Evolutionary conservation across 2,888 invertebrate genomes (phyloP).

Genomic region (Sericinus montela): DNA sequence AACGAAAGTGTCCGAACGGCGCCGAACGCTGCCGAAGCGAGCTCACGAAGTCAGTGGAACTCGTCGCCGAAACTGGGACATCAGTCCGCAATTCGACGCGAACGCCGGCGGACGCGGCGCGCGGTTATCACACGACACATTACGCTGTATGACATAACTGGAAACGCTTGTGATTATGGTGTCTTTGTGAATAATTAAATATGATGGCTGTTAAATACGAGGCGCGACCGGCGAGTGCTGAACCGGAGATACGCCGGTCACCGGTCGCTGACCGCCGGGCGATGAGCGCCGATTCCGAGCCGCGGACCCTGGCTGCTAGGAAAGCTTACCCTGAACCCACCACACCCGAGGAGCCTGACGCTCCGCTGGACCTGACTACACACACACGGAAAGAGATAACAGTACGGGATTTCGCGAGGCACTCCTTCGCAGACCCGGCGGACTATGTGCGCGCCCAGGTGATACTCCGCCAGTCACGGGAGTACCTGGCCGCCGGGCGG

Average conservation of each 20-base stretch:
- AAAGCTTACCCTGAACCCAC: slow-evolving; percentile 69
- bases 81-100: slow-evolving; percentile 80
- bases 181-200: slow-evolving; percentile 61
- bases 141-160: slow-evolving; percentile 74
- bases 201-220: slow-evolving; percentile 71
- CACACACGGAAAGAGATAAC: slow-evolving; percentile 66
- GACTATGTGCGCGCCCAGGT: slow-evolving; percentile 72
- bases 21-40: slow-evolving; percentile 75
- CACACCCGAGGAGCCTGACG: slow-evolving; percentile 73
- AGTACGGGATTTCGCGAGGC: slow-evolving; percentile 72
- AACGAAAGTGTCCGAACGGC: slow-evolving; percentile 75
- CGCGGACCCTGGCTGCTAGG: slow-evolving; percentile 69
- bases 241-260: slow-evolving; percentile 47
- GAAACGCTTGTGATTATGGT: slow-evolving; percentile 68
- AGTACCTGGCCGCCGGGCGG: slow-evolving; percentile 73
- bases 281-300: slow-evolving; percentile 59
- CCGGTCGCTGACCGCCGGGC: slow-evolving; percentile 53
- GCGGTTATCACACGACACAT: slow-evolving; percentile 45
- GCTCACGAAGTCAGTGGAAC: slow-evolving; percentile 78
- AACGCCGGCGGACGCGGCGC: slow-evolving; percentile 67
- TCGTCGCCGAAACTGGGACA: slow-evolving; percentile 82
- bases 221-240: slow-evolving; percentile 66
- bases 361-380: slow-evolving; percentile 89
- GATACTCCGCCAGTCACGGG: slow-evolving; percentile 71
- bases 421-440: slow-evolving; percentile 69